These are phyloP conservation scores for Drosophila cyrtoloma DNA, from an alignment of 2,888 invertebrate species.

Conservation along the genomic window DNA sequence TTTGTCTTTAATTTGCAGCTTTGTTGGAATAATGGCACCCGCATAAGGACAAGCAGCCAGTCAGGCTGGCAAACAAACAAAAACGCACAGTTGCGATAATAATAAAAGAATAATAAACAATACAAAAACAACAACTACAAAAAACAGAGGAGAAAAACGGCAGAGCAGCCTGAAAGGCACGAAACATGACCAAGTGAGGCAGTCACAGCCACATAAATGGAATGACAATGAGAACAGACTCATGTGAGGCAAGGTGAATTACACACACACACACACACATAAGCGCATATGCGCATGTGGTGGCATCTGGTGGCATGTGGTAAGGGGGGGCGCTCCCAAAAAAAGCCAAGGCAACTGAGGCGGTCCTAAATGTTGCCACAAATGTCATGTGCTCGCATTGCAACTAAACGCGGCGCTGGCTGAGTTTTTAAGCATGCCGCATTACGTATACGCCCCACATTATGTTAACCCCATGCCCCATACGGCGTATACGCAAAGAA, in stretches of 20 bases:
- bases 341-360: conserved; percentile 51
- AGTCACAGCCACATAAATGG: conserved; percentile 37
- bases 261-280: conserved; percentile 6
- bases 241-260: conserved; percentile 49
- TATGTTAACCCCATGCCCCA: conserved; percentile 42
- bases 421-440: conserved; percentile 63
- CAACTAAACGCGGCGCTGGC: conserved; percentile 57
- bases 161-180: conserved; percentile 29
- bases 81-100: conserved; percentile 60
- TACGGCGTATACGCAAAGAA: conserved; percentile 58
- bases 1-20: conserved; percentile 51
- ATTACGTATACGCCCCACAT: conserved; percentile 72
- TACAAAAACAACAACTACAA: conserved; percentile 28
- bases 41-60: conserved; percentile 29
- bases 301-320: background rate
- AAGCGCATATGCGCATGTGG: background rate
- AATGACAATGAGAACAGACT: conserved; percentile 49
- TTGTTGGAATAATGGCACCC: conserved; percentile 49
- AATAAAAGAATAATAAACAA: conserved; percentile 75
- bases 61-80: conserved; percentile 10
- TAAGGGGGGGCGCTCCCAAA: conserved; percentile 7
- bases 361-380: conserved; percentile 63
- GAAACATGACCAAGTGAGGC: conserved; percentile 42
- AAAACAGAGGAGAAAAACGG: conserved; percentile 7
- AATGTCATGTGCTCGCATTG: conserved; percentile 67